Conservation (phyloP, 2,888 invertebrate species). For the Leucoma salicis region DNA sequence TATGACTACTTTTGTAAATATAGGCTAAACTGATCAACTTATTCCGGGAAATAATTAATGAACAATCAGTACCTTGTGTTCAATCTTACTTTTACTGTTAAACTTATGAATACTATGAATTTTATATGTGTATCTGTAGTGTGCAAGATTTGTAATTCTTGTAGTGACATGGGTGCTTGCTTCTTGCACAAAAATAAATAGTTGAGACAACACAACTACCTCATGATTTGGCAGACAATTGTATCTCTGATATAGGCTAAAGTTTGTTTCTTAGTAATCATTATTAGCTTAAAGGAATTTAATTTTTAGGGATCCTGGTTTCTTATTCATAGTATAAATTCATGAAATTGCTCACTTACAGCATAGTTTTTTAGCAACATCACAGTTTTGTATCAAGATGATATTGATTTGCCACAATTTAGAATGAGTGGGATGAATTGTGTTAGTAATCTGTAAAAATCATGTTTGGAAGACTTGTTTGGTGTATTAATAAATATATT, state of each 20-base stretch:
- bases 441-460: conserved; percentile 12
- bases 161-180: conserved; percentile 49
- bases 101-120: conserved; percentile 23
- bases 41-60: conserved; percentile 32
- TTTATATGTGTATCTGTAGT: conserved; percentile 27
- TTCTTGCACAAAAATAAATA: conserved; percentile 51
- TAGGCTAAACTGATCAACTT: conserved; percentile 46
- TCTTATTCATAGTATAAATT: background rate
- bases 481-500: conserved; percentile 8
- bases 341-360: conserved; percentile 26
- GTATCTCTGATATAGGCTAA: conserved; percentile 29
- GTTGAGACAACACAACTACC: conserved; percentile 65
- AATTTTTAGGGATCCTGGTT: conserved; percentile 1
- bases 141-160: conserved; percentile 26
- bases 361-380: conserved; percentile 19
- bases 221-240: conserved; percentile 71
- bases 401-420: conserved; percentile 29
- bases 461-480: background rate
- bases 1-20: conserved; percentile 60
- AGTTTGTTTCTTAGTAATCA: conserved; percentile 23
- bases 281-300: conserved; percentile 6
- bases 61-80: conserved; percentile 42
- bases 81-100: conserved; percentile 23
- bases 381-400: conserved; percentile 25
- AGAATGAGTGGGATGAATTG: conserved; percentile 26